Base-by-base conservation (phyloP, 2,888 invertebrate species). In the Troides aeacus region DNA sequence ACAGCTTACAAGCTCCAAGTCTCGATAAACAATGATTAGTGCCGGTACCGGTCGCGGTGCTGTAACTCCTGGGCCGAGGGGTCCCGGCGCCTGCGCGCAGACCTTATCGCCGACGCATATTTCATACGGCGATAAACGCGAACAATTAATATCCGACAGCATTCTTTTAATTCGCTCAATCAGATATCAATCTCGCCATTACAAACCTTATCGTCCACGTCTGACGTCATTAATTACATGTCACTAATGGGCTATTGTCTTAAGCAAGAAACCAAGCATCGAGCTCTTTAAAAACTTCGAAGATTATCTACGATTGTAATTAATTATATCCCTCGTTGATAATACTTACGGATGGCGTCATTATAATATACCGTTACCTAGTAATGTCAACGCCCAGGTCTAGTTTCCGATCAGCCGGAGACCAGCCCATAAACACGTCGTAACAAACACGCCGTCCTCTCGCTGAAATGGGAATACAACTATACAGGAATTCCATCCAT, bases 381-480 rank as follows among this genome's bases (percentile, higher is more conserved):
- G n/a, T 63, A 57, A 62, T 36, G 23, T 57, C 46, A 42, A 23
- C 10, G 21, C 50, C 24, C 46, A 21, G n/a, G 53, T 60, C 63
- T 39, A 42, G 59, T 67, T 61, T 23, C 62, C 15, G n/a, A 8
- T 60, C 66, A 18, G 17, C n/a, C 39, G 46, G 15, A 56, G 46
- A 15, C 62, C 53, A 39, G 42, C 64, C 64, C 70, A 72, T 74
- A 74, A 74, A 71, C 71, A 73, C 71, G 72, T 74, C 73, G 63
- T 63, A 58, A 58, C 46, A 68, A 72, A 70, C 64, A 64, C 62
- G 65, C 69, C 59, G 67, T 59, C 62, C 61, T 71, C 66, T 61
- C 70, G 76, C 79, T 78, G 73, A 78, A 85, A 80, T 80, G 79
- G 78, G 75, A 77, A 79, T 79, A 76, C 77, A 79, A 80, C 80